Base-by-base conservation (phyloP, 1,140 invertebrate species). In the Zaprionus camerounensis region DNA sequence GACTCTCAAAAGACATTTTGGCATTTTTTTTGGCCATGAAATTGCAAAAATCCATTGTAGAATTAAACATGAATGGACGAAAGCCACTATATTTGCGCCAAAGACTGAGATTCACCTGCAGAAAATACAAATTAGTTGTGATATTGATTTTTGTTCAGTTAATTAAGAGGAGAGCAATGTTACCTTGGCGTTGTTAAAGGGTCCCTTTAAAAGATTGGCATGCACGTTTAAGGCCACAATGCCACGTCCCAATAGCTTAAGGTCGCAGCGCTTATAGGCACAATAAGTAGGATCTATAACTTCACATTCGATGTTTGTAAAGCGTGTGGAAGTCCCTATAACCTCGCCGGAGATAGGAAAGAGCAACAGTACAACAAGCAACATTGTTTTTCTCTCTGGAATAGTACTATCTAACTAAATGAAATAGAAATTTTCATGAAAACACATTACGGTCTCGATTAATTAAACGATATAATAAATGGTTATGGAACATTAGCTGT, bases 61-160 rank as follows among this genome's bases (percentile, higher is more conserved):
- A 4, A 65, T 79, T 79, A 38, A 58, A 76, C 38, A 80, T 59
- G 34, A 80, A 80, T 15, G 68, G 73, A 12, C 63, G 68, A 69
- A 53, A 79, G 9, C 64, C 77, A 56, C 56, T 71, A 22, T 31
- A 65, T 24, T 71, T 76, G 3, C 74, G 65, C 34, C 44, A 65
- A 5, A 79, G 15, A 15, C 57, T 49, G 2, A 79, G 20, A 64
- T 67, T 67, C 15, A 75, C n/a, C 71, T 75, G 44, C 7, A 44
- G 5, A n/a, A n/a, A 6, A 44, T 44, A 44, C 15, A 6, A 44
- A 44, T 44, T 44, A 44, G 38, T 17, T n/a, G 15, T 15, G 36
- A 38, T 38, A 17, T 20, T n/a, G 5, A 20, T 46, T 12, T 22
- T 1, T 11, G 0, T 12, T 9, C 1, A 22, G 9, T 20, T 9